Conservation (phyloP, 2,113 vertebrate genomes). For the Ctenomys sociabilis region DNA sequence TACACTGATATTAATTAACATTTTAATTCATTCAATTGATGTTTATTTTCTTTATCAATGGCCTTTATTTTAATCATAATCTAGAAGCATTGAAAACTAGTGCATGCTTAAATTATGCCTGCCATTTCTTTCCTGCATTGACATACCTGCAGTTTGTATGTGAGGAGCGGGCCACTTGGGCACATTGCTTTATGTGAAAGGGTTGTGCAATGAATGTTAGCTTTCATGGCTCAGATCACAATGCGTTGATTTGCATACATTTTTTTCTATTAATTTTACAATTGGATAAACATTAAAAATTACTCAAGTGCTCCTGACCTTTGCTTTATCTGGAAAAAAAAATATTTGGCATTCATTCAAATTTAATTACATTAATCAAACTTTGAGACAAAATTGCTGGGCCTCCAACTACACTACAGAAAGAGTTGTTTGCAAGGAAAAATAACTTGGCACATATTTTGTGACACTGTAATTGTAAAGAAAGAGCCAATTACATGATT, state of each 20-base stretch:
- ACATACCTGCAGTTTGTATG: constrained; percentile 3
- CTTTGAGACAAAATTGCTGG: neutral
- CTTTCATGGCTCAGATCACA: neutral
- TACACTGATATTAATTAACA: neutral
- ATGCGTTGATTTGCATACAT: neutral
- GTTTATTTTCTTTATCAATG: neutral
- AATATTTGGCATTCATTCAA: neutral
- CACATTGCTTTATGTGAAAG: neutral
- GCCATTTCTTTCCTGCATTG: neutral
- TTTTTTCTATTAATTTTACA: neutral
- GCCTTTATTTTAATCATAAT: neutral
- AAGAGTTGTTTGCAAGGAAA: neutral
- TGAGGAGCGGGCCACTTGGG: neutral
- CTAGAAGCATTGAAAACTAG: neutral
- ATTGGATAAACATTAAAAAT: neutral
- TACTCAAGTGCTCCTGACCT: neutral
- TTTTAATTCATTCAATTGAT: neutral
- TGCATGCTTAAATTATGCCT: neutral
- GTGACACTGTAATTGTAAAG: neutral
- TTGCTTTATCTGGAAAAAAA: constrained; percentile 2
- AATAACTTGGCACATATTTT: neutral
- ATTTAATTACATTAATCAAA: neutral
- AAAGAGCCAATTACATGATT: neutral
- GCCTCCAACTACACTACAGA: neutral
- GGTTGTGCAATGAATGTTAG: neutral